A percentile compares a stretch with the other conserved stretches of the same genome.
These are phyloP conservation scores for Enteromius unitaeniatus DNA, from an alignment of 2,797 vertebrate species.

Conservation along the genomic window DNA sequence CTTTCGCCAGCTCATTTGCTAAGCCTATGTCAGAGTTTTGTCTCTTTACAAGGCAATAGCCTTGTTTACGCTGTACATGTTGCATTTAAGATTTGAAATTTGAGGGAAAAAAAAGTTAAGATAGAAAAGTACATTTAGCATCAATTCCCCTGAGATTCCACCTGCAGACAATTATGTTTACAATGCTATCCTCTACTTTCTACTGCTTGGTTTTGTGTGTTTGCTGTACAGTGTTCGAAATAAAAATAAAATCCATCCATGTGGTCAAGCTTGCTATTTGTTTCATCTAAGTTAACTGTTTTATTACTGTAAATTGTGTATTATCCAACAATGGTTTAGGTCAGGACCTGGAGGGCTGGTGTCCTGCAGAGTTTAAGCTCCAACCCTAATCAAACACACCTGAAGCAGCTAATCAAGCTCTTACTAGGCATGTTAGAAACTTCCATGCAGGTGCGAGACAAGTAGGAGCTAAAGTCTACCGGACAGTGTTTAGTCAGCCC, in stretches of 20 bases:
- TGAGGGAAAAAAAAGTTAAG: not conserved
- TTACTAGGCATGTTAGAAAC: too few species aligned
- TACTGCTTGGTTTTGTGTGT: slow-evolving; percentile 94
- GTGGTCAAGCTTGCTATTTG: slow-evolving; percentile 22
- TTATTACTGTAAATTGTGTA: not conserved
- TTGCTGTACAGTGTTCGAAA: slow-evolving; percentile 92
- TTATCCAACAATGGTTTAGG: not conserved
- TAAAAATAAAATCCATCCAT: slow-evolving; percentile 71
- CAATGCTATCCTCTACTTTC: slow-evolving; percentile 73
- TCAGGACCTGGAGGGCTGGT: too few species aligned
- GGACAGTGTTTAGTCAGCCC: too few species aligned
- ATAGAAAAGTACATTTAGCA: slow-evolving; percentile 57
- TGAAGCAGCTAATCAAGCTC: too few species aligned
- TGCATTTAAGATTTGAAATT: slow-evolving; percentile 16
- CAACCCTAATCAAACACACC: too few species aligned
- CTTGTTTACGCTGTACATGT: slow-evolving; percentile 28
- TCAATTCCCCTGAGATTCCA: slow-evolving; percentile 47
- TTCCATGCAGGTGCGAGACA: too few species aligned
- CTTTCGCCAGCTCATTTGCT: slow-evolving; percentile 3
- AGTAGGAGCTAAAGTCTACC: too few species aligned
- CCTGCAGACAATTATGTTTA: slow-evolving; percentile 56
- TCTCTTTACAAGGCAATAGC: slow-evolving; percentile 13
- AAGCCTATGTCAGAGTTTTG: slow-evolving; percentile 34
- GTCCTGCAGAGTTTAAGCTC: too few species aligned
- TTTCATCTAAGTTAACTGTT: slow-evolving; percentile 13